A percentile compares a stretch with the other conserved stretches of the same genome.
These are phyloP conservation scores for Meloidogyne floridensis DNA, from an alignment of 1,140 invertebrate genomes.

Conservation along the genomic window DNA sequence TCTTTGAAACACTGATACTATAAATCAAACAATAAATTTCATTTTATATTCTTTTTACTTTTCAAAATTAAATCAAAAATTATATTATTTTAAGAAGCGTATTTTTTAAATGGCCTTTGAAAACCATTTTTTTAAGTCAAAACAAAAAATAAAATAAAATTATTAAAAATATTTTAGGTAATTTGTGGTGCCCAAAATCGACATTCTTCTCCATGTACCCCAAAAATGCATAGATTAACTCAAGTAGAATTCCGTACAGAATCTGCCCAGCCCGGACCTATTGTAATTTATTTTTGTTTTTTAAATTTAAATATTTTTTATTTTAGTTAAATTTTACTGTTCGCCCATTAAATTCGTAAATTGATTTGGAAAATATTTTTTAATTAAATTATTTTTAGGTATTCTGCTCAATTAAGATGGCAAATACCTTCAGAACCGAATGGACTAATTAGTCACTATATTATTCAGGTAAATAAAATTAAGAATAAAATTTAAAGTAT, in stretches of 20 bases:
- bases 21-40: too few relatives aligned
- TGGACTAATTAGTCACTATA: slow-evolving; percentile 55
- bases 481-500: background rate
- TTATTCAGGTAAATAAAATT: slow-evolving; percentile 28
- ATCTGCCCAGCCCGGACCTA: slow-evolving; percentile 18
- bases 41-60: too few relatives aligned
- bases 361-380: background rate
- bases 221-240: slow-evolving; percentile 43
- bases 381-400: slow-evolving; percentile 12
- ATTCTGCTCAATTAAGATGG: slow-evolving; percentile 61
- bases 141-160: background rate
- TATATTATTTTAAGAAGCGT: too few relatives aligned
- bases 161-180: slow-evolving; percentile 33
- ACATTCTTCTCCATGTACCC: slow-evolving; percentile 38
- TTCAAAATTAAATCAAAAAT: too few relatives aligned
- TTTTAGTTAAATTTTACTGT: slow-evolving; percentile 48
- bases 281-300: slow-evolving; percentile 34
- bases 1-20: too few relatives aligned
- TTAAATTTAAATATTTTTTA: slow-evolving; percentile 47
- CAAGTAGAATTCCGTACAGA: slow-evolving; percentile 20
- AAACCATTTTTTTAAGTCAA: background rate
- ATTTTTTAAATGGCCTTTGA: too few relatives aligned
- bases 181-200: slow-evolving; percentile 46
- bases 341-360: slow-evolving; percentile 50
- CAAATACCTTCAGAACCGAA: slow-evolving; percentile 52